Conservation (phyloP, 64 coral and sea anemone genomes). For the Cladopsammia gracilis region DNA sequence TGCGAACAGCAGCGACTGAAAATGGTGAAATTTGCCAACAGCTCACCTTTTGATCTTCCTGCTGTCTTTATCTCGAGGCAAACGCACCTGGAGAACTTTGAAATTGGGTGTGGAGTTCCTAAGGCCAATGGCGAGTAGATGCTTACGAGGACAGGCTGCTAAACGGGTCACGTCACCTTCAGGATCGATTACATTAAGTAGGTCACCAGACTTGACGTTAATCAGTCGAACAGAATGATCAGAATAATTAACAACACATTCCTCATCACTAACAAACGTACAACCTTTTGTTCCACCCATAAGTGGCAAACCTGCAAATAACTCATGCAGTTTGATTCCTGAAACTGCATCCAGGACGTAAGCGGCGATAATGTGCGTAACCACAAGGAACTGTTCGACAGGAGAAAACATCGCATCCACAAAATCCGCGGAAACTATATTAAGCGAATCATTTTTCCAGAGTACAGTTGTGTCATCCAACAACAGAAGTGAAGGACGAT, state of each 20-base stretch:
- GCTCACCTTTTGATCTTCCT: not conserved
- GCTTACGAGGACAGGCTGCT: slow-evolving; percentile 11
- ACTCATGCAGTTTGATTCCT: not conserved
- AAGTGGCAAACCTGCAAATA: not conserved
- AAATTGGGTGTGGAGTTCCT: not conserved
- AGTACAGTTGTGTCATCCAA: not conserved
- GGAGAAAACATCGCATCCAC: not conserved
- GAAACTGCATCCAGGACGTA: not conserved
- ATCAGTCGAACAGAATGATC: not conserved
- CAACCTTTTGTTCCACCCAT: not conserved
- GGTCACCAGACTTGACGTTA: slow-evolving; percentile 10
- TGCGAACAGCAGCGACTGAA: too few species aligned
- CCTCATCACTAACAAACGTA: not conserved
- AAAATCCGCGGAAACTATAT: too few species aligned
- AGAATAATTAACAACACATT: not conserved
- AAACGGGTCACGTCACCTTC: not conserved
- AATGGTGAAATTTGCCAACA: too few species aligned
- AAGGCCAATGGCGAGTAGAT: not conserved
- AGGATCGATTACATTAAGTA: not conserved
- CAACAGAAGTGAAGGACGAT: not conserved
- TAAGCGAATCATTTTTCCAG: not conserved
- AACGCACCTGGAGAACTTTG: not conserved
- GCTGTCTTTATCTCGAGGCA: not conserved
- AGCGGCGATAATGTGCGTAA: not conserved
- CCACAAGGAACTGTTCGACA: not conserved